Percentiles rank a stretch among this genome's conserved stretches.
Evolutionary conservation across 2,888 invertebrate species (phyloP).

Genomic region (Alloscopus bannaensis): DNA sequence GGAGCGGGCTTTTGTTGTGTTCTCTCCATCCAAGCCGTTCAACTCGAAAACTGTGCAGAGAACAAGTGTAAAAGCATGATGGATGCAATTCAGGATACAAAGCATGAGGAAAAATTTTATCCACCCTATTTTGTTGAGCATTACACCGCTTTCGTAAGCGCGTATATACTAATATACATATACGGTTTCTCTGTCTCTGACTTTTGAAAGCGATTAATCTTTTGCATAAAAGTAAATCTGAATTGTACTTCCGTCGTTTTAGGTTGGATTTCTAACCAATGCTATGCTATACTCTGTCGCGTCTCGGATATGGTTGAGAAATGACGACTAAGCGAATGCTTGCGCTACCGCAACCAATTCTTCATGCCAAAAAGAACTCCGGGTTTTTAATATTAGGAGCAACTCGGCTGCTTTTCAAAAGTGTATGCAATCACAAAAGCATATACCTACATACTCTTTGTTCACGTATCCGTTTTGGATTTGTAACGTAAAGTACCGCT

Average conservation of each 20-base stretch:
- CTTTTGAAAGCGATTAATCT: too few relatives aligned
- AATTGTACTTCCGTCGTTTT: neutral
- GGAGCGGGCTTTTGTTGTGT: slow-evolving; percentile 31
- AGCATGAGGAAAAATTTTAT: slow-evolving; percentile 30
- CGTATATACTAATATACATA: neutral
- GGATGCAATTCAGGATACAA: slow-evolving; percentile 3
- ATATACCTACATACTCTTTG: too few relatives aligned
- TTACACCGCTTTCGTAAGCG: slow-evolving; percentile 39
- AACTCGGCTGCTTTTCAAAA: too few relatives aligned
- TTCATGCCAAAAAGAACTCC: too few relatives aligned
- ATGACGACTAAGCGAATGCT: slow-evolving; percentile 40
- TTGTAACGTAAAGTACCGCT: too few relatives aligned
- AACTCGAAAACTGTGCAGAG: slow-evolving; percentile 31
- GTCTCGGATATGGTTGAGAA: slow-evolving; percentile 43
- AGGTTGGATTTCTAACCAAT: slow-evolving; percentile 37
- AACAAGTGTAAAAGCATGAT: slow-evolving; percentile 10
- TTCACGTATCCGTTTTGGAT: too few relatives aligned
- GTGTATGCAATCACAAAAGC: too few relatives aligned
- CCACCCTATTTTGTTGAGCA: slow-evolving; percentile 32
- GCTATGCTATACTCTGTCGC: slow-evolving; percentile 47
- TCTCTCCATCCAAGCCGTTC: slow-evolving; percentile 33
- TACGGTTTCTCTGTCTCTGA: neutral
- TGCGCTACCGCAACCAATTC: too few relatives aligned
- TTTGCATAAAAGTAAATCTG: neutral
- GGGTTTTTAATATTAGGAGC: too few relatives aligned